Base-by-base conservation (phyloP, 1,140 invertebrate genomes). In the Calephelis nemesis region DNA sequence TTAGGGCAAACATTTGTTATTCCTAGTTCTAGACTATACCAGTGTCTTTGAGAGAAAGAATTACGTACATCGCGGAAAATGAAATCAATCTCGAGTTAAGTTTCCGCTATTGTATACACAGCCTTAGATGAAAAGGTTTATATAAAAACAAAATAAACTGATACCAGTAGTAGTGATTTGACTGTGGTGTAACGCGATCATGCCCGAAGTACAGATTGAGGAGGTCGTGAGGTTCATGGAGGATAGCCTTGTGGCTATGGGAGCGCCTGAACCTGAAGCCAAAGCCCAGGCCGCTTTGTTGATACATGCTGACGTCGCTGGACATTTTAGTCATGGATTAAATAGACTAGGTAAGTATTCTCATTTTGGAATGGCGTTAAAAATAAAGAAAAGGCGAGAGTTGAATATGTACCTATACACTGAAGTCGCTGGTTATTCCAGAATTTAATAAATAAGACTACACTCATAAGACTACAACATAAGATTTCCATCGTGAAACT, bases 261-360 rank as follows among this genome's bases (percentile, higher is more conserved):
- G 96, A 2, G 94, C 95, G 0, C 93, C 93, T 1, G 62, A 79
- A 47, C 81, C 91, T 0, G 95, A 98, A 82, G 96, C 97, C 0
- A 78, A 84, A 50, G 92, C 92, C 5, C 93, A 98, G 48, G 96
- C 96, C 0, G 95, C 96, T 66, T 93, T 97, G 47, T 90, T 98
- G 9, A 92, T 97, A 49, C 95, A 94, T 39, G 97, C 97, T 40
- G 98, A 99, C 90, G 94, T 95, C 71, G 93, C 97, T 40, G 98
- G 98, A 5, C 97, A 98, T 82, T 98, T 95, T 78, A 98, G 97
- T 78, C 97, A 99, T 92, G 98, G 98, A 45, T 93, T 98, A 77
- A 98, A 98, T 84, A 93, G 97, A 81, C 89, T 98, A 69, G 96
- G 96, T 96, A 70, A 81, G 79, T 69, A 15, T 67, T 39, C 47